These are phyloP conservation scores for Corythucha ciliata DNA, from an alignment of 2,888 invertebrate genomes.

Conservation along the genomic window DNA sequence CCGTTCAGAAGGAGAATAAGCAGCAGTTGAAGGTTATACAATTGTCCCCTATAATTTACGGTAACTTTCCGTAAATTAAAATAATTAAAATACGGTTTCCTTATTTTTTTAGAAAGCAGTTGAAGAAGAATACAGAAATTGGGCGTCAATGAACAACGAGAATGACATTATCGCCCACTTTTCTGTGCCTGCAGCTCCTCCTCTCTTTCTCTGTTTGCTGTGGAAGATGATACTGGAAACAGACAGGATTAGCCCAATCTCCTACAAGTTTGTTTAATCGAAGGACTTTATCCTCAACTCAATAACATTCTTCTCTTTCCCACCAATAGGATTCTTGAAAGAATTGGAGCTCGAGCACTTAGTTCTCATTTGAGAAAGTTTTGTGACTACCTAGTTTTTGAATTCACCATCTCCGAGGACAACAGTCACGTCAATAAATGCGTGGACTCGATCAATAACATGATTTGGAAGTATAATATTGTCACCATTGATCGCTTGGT, in stretches of 20 bases:
- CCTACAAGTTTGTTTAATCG: slow-evolving; percentile 64
- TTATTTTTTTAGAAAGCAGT: slow-evolving; percentile 57
- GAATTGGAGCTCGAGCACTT: slow-evolving; percentile 83
- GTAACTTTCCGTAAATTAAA: not conserved
- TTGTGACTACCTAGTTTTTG: slow-evolving; percentile 87
- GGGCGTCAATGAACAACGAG: slow-evolving; percentile 95
- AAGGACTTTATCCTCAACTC: not conserved
- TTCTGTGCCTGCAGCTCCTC: slow-evolving; percentile 84
- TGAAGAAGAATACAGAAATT: slow-evolving; percentile 91
- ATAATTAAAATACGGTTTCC: slow-evolving; percentile 5
- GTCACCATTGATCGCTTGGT: slow-evolving; percentile 89
- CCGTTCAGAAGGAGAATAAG: slow-evolving; percentile 79
- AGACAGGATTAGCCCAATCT: slow-evolving; percentile 83
- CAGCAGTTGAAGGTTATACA: slow-evolving; percentile 67
- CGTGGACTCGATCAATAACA: slow-evolving; percentile 88
- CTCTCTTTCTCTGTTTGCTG: slow-evolving; percentile 80
- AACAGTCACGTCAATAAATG: slow-evolving; percentile 83
- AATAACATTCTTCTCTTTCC: slow-evolving; percentile 31
- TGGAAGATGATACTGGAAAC: slow-evolving; percentile 96
- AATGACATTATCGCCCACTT: slow-evolving; percentile 94
- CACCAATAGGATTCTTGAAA: slow-evolving; percentile 88
- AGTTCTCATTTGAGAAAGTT: slow-evolving; percentile 88
- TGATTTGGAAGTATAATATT: slow-evolving; percentile 97
- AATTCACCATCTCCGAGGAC: slow-evolving; percentile 80
- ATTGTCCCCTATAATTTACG: not conserved